Percentiles rank a stretch among this genome's conserved stretches.
Conservation (phyloP, 1,140 invertebrate genomes). For the Zophobas atratus region DNA sequence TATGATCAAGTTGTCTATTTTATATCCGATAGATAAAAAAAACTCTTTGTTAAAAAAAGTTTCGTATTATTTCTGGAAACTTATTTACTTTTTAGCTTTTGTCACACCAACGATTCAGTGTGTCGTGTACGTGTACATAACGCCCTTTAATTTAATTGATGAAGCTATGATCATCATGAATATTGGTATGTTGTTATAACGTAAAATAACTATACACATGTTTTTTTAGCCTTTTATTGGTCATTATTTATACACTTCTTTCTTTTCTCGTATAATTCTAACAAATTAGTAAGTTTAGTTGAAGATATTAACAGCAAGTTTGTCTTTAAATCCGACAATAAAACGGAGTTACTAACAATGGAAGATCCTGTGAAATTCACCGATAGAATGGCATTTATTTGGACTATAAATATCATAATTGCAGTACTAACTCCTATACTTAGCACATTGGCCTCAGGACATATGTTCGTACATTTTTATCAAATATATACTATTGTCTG, state of each 20-base stretch:
- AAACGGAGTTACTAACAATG: not conserved
- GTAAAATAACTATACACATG: not conserved
- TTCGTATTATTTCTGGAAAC: not conserved
- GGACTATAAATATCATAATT: not conserved
- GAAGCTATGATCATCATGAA: not conserved
- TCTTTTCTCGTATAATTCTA: not conserved
- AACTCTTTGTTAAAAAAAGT: constrained; percentile 10
- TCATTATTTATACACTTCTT: not conserved
- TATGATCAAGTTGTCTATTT: constrained; percentile 5
- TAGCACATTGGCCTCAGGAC: not conserved
- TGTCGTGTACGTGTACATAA: not conserved
- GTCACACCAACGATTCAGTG: not conserved
- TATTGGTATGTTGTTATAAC: not conserved
- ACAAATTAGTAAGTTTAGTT: not conserved
- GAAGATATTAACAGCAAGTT: not conserved
- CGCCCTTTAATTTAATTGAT: constrained; percentile 10
- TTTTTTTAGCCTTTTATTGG: too few species aligned
- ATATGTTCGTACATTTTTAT: not conserved
- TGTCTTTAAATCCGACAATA: not conserved
- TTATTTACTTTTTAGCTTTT: constrained; percentile 3
- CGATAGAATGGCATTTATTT: not conserved
- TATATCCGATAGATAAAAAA: constrained; percentile 7
- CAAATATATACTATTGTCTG: not conserved
- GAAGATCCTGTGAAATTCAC: not conserved
- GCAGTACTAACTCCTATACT: not conserved